These are phyloP conservation scores for Xestia sexstrigata DNA, from an alignment of 2,888 invertebrate species.

Conservation along the genomic window DNA sequence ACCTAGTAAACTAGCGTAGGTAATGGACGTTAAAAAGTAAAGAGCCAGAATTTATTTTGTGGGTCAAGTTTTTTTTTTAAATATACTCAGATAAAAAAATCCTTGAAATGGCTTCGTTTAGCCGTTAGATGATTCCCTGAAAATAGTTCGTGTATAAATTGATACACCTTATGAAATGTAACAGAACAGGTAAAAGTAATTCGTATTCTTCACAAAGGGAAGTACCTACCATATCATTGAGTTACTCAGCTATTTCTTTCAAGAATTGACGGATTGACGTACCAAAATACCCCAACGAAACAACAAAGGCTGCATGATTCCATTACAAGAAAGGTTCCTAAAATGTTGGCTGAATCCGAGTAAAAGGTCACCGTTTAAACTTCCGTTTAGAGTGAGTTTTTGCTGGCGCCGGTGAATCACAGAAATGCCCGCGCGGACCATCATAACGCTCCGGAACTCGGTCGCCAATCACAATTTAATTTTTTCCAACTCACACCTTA, in stretches of 20 bases:
- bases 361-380: constrained; percentile 57
- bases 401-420: constrained; percentile 50
- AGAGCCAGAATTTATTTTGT: too few species aligned
- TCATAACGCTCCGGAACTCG: constrained; percentile 60
- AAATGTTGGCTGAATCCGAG: constrained; percentile 49
- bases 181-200: constrained; percentile 34
- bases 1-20: too few species aligned
- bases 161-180: too few species aligned
- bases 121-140: too few species aligned
- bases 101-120: too few species aligned
- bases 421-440: constrained; percentile 40
- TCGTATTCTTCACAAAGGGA: constrained; percentile 33
- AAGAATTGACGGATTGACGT: constrained; percentile 29
- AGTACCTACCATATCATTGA: constrained; percentile 40
- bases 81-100: too few species aligned
- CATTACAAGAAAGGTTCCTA: constrained; percentile 54
- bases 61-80: too few species aligned
- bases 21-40: too few species aligned
- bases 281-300: constrained; percentile 44
- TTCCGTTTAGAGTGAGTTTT: constrained; percentile 62
- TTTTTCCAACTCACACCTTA: constrained; percentile 38
- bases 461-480: constrained; percentile 50
- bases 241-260: constrained; percentile 34
- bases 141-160: too few species aligned
- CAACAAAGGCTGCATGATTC: constrained; percentile 37